Evolutionary conservation across 2,113 vertebrate species (phyloP).

Genomic region (Macheiramphus alcinus): DNA sequence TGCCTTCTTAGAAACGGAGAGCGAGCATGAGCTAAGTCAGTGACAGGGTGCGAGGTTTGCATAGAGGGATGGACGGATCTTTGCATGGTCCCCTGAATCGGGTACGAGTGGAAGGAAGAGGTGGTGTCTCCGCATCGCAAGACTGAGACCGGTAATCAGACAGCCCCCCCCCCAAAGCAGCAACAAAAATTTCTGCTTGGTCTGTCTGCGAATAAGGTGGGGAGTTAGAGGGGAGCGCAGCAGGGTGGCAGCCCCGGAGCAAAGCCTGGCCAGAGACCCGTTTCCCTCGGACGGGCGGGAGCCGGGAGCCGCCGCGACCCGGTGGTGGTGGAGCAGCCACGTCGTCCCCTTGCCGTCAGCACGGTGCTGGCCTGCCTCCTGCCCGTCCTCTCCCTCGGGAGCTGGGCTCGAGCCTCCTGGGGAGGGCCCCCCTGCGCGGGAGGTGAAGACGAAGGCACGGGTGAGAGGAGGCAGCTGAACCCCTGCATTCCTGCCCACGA

Average conservation of each 20-base stretch:
- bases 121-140: accelerated
- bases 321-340: accelerated
- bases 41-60: accelerated
- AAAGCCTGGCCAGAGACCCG: accelerated
- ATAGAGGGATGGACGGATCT: accelerated
- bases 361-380: not conserved
- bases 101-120: not conserved
- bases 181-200: not conserved
- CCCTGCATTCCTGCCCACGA: accelerated
- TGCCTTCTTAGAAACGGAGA: not conserved
- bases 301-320: accelerated
- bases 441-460: accelerated
- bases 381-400: not conserved
- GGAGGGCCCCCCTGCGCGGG: accelerated
- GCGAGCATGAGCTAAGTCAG: not conserved
- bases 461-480: not conserved
- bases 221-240: not conserved
- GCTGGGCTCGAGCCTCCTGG: not conserved
- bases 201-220: not conserved
- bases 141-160: not conserved
- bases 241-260: not conserved
- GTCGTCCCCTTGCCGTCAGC: not conserved
- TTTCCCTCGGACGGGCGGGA: not conserved
- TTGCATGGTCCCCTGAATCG: accelerated
- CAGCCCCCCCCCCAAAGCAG: not conserved